Evolutionary conservation across 2,113 vertebrate genomes (phyloP).

Genomic region (Suncus etruscus): DNA sequence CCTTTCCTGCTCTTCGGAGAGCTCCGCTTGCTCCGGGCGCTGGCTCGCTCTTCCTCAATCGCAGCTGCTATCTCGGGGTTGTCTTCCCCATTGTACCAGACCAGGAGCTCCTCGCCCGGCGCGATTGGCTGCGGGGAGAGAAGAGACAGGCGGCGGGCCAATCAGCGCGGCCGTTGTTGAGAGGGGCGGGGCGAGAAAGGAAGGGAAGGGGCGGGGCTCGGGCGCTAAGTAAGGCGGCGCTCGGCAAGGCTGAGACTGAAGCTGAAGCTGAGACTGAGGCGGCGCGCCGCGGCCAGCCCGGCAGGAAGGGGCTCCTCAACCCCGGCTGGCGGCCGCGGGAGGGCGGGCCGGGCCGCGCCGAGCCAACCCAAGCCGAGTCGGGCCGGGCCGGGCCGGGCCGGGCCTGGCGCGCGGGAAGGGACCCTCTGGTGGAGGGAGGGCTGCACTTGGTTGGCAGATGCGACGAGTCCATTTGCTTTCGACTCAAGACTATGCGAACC

Average conservation of each 20-base stretch:
- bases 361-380: too few species aligned
- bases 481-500: background rate
- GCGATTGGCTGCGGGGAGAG: constrained; percentile 92
- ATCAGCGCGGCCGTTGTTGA: constrained; percentile 89
- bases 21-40: constrained; percentile 91
- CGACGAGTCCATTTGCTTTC: background rate
- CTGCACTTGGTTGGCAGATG: too few species aligned
- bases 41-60: constrained; percentile 96
- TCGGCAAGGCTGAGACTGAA: too few species aligned
- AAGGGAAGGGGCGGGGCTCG: constrained; percentile 76
- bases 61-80: constrained; percentile 98
- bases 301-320: constrained; percentile 78
- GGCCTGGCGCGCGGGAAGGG: background rate
- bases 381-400: background rate
- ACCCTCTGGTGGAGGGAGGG: constrained; percentile 82
- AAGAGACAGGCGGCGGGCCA: constrained; percentile 89
- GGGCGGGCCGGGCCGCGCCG: background rate
- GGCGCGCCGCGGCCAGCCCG: constrained; percentile 74
- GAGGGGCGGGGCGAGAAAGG: constrained; percentile 63
- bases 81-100: constrained; percentile 98
- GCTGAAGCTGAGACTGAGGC: background rate
- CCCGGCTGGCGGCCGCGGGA: constrained; percentile 75
- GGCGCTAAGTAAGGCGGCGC: constrained; percentile 79
- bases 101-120: constrained; percentile 95
- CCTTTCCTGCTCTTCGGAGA: constrained; percentile 89